Evolutionary conservation across 2,888 invertebrate genomes (phyloP), one percentile per base, ranked within the genome.

Genomic region (Stenotaenia linearis): DNA sequence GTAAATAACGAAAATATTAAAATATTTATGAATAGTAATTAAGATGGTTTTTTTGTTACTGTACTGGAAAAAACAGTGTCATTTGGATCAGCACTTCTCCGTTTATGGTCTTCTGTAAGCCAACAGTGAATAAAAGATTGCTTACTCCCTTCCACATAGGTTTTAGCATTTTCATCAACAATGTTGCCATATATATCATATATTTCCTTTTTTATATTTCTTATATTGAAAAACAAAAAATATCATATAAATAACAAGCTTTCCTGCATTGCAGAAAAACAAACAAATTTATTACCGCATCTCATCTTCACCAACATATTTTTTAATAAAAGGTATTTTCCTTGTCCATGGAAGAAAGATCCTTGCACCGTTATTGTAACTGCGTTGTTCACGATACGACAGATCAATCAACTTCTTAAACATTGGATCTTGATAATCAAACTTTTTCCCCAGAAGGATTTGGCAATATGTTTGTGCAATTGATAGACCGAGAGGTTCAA

Each of bases 401-500:
- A 32, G 23, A 30, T 23, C 69, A 30, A 78, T 61, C 3, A 78
- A 18, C n/a, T 61, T 32, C 56, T 61, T 56, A 61, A 78, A 78
- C 21, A 10, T 4, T 15, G 69, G 61, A 32, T 61, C 69, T 18
- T 56, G 9, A 9, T 25, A 15, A n/a, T 78, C 78, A 4, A 61
- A 78, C 28, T 61, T 56, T 25, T 78, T 61, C 1, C 32, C 69
- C 2, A 78, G 32, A 5, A 78, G 4, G 7, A 78, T 21, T 10
- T 28, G 10, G 21, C 32, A 61, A 18, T 78, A 78, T 6, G 78
- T 78, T 32, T 61, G 56, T 2, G 78, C 78, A n/a, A 78, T 30
- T 18, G 28, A 56, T 7, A 78, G n/a, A 9, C 78, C 78, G n/a
- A 78, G 69, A 5, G 78, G 78, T 78, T 78, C 61, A 10, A 78